phyloP scores from a whole-genome alignment of 2,113 vertebrate species.

The Crotalus horridus region DNA sequence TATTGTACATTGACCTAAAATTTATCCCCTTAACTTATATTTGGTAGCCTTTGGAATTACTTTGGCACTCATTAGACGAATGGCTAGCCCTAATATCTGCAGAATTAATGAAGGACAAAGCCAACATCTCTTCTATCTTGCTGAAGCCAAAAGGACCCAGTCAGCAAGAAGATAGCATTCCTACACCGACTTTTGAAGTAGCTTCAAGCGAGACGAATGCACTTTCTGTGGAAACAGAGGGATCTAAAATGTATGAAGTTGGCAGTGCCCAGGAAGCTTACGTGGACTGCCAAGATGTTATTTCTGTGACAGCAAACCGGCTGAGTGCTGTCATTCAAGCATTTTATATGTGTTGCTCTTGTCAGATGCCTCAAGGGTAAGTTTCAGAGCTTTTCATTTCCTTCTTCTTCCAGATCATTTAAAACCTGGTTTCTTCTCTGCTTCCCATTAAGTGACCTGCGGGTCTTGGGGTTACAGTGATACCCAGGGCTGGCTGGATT shows the following conservation, averaged over 20 bases:
- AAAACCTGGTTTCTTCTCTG: background rate
- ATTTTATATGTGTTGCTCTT: constrained; percentile 98
- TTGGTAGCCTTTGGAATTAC: constrained; percentile 87
- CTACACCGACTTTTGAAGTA: constrained; percentile 60
- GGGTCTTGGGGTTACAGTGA: background rate
- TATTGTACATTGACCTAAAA: background rate
- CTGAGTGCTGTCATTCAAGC: constrained; percentile 98
- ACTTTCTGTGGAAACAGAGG: constrained; percentile 48
- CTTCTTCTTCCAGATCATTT: constrained; percentile 10
- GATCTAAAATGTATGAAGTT: constrained; percentile 63
- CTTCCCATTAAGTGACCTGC: background rate
- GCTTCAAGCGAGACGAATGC: constrained; percentile 53
- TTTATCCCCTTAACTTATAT: constrained; percentile 18
- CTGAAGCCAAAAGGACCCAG: constrained; percentile 82
- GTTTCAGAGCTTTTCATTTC: constrained; percentile 36
- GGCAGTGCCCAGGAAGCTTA: constrained; percentile 77
- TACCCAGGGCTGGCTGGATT: background rate
- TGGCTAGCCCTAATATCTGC: constrained; percentile 97
- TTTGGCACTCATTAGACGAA: constrained; percentile 98
- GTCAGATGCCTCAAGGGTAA: constrained; percentile 97
- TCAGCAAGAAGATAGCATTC: constrained; percentile 64
- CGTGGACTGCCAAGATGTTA: constrained; percentile 90
- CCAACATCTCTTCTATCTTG: constrained; percentile 81
- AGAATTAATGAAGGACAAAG: constrained; percentile 85
- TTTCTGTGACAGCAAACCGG: constrained; percentile 95